Evolutionary conservation across 2,888 invertebrate species (phyloP).

Genomic region (Apodemia zela): DNA sequence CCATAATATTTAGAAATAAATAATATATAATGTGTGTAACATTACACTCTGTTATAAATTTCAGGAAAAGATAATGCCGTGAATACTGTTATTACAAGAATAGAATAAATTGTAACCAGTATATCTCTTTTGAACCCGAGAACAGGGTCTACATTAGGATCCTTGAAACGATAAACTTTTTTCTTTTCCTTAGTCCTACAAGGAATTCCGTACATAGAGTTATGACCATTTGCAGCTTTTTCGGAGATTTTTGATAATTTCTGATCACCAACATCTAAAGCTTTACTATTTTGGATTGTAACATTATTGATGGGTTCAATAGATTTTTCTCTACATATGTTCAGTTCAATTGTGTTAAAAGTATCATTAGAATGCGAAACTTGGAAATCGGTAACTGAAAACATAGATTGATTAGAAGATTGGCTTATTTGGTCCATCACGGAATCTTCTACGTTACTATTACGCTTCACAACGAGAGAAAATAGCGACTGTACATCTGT

Average conservation of each 20-base stretch:
- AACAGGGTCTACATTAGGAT: constrained; percentile 42
- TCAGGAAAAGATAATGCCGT: constrained; percentile 66
- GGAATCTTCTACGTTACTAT: constrained; percentile 40
- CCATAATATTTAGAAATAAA: constrained; percentile 2
- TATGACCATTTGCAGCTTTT: background rate
- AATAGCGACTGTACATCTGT: constrained; percentile 50
- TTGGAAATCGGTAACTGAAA: constrained; percentile 40
- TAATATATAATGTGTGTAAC: background rate
- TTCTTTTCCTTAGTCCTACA: background rate
- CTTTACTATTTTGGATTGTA: too few species aligned
- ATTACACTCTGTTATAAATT: constrained; percentile 34
- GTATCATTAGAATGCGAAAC: constrained; percentile 35
- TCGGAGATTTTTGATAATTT: constrained; percentile 5
- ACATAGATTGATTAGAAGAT: constrained; percentile 45
- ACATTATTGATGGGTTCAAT: background rate
- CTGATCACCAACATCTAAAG: constrained; percentile 11
- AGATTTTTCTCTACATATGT: constrained; percentile 26
- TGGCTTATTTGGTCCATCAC: constrained; percentile 41
- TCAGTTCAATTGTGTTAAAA: constrained; percentile 35
- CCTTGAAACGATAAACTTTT: background rate
- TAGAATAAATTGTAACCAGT: constrained; percentile 65
- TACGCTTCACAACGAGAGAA: constrained; percentile 26
- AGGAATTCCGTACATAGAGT: background rate
- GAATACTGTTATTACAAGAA: constrained; percentile 65
- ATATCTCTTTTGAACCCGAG: constrained; percentile 65